These are phyloP conservation scores for Dasyurus viverrinus DNA, from an alignment of 2,113 vertebrate species.

Conservation along the genomic window DNA sequence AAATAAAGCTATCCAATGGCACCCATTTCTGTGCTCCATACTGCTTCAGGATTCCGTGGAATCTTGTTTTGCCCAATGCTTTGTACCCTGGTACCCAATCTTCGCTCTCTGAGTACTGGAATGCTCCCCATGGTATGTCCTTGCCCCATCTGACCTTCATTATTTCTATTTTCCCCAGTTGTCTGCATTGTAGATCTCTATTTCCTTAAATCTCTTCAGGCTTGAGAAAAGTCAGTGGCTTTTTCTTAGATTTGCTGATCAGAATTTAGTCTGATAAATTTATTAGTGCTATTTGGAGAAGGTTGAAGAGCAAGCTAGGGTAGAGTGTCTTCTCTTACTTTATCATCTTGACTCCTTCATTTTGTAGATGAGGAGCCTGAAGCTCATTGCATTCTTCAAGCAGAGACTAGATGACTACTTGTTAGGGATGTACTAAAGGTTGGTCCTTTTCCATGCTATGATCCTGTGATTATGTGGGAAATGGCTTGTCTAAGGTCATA, in stretches of 20 bases:
- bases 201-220: not conserved
- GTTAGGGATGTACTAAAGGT: not conserved
- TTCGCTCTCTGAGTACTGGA: not conserved
- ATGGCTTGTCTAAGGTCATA: not conserved
- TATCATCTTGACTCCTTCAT: not conserved
- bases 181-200: not conserved
- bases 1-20: not conserved
- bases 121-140: not conserved
- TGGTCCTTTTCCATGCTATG: not conserved
- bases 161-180: not conserved
- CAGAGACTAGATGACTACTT: not conserved
- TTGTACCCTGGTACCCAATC: not conserved
- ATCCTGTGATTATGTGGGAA: not conserved
- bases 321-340: not conserved
- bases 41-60: not conserved
- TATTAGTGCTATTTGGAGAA: not conserved
- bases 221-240: not conserved
- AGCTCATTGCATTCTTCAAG: not conserved
- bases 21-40: not conserved
- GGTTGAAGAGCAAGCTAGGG: not conserved
- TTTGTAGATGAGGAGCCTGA: not conserved
- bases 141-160: not conserved
- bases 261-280: not conserved
- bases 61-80: not conserved
- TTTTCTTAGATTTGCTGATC: not conserved